Percentiles rank a stretch among this genome's conserved stretches.
phyloP scores from a whole-genome alignment of 1,140 invertebrate genomes.

The Meloidogyne hapla region DNA sequence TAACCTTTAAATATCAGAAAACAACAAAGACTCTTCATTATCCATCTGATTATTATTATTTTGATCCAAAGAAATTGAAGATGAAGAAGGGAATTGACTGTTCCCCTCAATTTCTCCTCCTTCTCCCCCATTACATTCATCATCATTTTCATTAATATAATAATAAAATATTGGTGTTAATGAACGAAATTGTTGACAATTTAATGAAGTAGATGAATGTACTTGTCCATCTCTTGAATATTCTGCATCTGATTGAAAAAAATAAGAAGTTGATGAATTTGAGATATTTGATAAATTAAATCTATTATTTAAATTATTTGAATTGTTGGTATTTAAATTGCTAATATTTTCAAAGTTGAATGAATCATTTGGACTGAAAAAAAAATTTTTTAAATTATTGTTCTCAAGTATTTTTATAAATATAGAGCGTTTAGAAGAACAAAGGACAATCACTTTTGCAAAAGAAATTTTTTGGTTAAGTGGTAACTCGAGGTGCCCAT shows the following conservation, averaged over 20 bases:
- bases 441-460: too few species aligned
- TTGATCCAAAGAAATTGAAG: too few species aligned
- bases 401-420: too few species aligned
- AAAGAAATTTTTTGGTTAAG: too few species aligned
- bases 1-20: too few species aligned
- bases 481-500: too few species aligned
- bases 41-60: too few species aligned
- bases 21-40: too few species aligned
- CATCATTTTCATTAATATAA: neutral
- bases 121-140: too few species aligned
- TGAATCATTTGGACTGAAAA: neutral
- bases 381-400: neutral
- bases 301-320: neutral
- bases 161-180: neutral
- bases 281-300: neutral
- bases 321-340: neutral
- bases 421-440: too few species aligned
- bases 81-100: too few species aligned
- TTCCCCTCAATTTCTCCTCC: too few species aligned
- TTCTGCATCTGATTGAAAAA: neutral
- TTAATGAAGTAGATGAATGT: neutral
- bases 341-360: neutral
- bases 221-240: neutral
- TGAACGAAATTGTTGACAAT: neutral
- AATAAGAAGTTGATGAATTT: neutral